Conservation (phyloP, 2,888 invertebrate genomes). For the Piscicola geometra region DNA sequence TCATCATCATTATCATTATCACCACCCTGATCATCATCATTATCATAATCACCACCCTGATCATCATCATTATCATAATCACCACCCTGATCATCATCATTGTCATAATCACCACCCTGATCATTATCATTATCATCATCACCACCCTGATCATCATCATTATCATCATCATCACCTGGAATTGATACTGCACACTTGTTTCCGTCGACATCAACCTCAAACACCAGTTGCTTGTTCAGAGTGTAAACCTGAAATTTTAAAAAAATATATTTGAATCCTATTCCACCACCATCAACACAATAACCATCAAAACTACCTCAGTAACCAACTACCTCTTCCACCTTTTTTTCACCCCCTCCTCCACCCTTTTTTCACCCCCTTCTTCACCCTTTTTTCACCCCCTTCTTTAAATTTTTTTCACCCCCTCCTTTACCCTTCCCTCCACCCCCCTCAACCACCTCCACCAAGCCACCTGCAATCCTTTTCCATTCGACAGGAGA, state of each 20-base stretch:
- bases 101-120: constrained; percentile 3
- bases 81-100: constrained; percentile 15
- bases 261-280: not conserved
- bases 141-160: constrained; percentile 15
- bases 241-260: constrained; percentile 42
- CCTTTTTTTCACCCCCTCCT: no score
- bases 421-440: no score
- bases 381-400: no score
- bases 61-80: not conserved
- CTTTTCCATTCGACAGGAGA: constrained; percentile 40
- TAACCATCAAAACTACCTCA: no score
- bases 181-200: constrained; percentile 48
- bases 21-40: not conserved
- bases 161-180: constrained; percentile 30
- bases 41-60: not conserved
- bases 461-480: constrained; percentile 40
- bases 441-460: constrained; percentile 43
- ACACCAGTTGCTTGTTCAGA: constrained; percentile 38
- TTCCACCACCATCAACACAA: no score
- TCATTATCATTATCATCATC: not conserved
- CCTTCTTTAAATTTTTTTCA: no score
- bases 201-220: constrained; percentile 44
- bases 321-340: no score
- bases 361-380: no score
- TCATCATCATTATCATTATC: constrained; percentile 22